These are phyloP conservation scores for Merops nubicus DNA, from an alignment of 2,113 vertebrate species.

Conservation along the genomic window DNA sequence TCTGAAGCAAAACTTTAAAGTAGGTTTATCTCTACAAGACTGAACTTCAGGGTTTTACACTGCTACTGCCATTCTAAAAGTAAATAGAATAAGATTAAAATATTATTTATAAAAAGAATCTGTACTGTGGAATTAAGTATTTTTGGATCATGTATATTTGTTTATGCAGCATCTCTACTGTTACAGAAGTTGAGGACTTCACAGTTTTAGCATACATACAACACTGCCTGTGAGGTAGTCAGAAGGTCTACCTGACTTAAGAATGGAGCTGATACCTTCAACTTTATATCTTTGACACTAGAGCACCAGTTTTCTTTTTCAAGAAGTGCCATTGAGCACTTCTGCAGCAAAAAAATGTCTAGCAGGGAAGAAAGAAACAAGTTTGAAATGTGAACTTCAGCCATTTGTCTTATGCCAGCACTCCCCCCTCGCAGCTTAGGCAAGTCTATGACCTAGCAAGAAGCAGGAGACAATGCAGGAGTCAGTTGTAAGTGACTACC, in stretches of 20 bases:
- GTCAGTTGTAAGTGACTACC: not conserved
- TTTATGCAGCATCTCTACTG: not conserved
- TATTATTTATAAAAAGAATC: not conserved
- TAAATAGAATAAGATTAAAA: not conserved
- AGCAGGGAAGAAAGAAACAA: not conserved
- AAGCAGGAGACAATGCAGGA: not conserved
- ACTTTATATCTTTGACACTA: not conserved
- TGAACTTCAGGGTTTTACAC: not conserved
- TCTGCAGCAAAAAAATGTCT: not conserved
- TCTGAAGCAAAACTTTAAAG: not conserved
- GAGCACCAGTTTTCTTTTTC: not conserved
- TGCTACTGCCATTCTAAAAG: not conserved
- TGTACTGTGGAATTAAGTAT: not conserved
- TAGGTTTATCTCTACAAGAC: not conserved
- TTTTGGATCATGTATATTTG: not conserved
- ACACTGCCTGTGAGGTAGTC: not conserved
- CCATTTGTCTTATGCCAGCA: not conserved
- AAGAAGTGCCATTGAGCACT: not conserved
- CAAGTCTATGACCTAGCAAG: not conserved
- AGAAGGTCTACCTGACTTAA: not conserved
- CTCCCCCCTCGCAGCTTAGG: not conserved
- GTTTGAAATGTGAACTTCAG: not conserved
- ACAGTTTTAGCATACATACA: fast-evolving
- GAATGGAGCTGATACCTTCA: not conserved
- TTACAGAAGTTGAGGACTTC: not conserved